Conservation (phyloP, 2,888 invertebrate genomes). For the Seira ritae region DNA sequence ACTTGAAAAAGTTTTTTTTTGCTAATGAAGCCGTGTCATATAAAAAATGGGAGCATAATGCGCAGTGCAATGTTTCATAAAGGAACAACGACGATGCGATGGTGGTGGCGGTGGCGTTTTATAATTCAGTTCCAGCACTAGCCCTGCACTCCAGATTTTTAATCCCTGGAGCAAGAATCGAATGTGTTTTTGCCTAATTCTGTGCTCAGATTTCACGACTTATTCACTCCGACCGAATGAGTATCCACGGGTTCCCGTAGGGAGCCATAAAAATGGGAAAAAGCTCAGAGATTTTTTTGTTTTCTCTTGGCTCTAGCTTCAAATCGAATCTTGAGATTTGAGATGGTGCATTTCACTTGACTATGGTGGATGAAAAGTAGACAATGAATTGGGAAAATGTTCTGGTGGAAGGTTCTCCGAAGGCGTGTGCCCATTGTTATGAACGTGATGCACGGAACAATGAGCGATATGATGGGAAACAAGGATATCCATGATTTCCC, state of each 20-base stretch:
- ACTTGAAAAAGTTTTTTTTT: constrained; percentile 40
- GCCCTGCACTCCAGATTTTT: too few species aligned
- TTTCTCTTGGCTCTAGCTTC: too few species aligned
- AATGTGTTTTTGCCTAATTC: constrained; percentile 47
- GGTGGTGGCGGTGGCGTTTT: constrained; percentile 5
- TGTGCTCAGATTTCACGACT: constrained; percentile 55
- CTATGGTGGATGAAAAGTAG: background rate
- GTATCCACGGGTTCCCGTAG: constrained; percentile 13
- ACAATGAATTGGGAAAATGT: background rate
- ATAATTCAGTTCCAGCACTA: background rate
- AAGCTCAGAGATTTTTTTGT: too few species aligned
- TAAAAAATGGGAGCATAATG: background rate
- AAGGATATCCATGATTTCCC: constrained; percentile 34
- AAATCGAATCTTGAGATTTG: background rate
- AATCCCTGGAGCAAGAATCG: constrained; percentile 23
- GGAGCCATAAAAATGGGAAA: constrained; percentile 18
- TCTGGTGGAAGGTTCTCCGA: background rate
- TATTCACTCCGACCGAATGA: too few species aligned
- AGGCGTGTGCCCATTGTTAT: constrained; percentile 11
- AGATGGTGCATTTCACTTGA: background rate
- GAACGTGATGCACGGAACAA: constrained; percentile 22
- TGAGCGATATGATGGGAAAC: constrained; percentile 43
- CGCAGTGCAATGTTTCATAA: constrained; percentile 28
- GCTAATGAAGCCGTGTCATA: constrained; percentile 52
- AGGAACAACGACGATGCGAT: constrained; percentile 28